Evolutionary conservation across 2,113 vertebrate genomes (phyloP).

Genomic region (Myotis davidii): DNA sequence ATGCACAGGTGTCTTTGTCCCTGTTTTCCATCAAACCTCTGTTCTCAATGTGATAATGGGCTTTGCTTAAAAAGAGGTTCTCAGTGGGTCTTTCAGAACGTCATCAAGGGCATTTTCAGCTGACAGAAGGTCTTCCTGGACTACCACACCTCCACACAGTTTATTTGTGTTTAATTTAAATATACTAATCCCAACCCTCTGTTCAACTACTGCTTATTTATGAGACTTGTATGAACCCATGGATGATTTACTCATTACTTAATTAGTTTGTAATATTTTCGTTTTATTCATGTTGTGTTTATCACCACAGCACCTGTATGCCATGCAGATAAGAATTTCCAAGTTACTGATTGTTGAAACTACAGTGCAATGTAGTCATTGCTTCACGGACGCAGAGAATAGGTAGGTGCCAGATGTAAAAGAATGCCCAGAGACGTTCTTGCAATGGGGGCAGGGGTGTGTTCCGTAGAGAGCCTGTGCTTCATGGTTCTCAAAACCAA

Average conservation of each 20-base stretch:
- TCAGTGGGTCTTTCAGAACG: background rate
- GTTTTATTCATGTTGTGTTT: conserved; percentile 40
- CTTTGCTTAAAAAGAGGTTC: background rate
- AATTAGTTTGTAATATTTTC: conserved; percentile 46
- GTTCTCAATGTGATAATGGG: too few species aligned
- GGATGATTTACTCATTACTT: conserved; percentile 58
- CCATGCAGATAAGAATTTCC: background rate
- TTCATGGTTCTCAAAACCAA: background rate
- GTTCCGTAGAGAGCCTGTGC: background rate
- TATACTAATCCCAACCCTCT: conserved; percentile 21
- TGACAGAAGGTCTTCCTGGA: background rate
- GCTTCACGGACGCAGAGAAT: background rate
- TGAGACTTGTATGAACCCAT: conserved; percentile 47
- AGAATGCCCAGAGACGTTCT: too few species aligned
- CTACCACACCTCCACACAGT: background rate
- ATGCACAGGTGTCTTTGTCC: background rate
- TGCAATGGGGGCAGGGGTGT: background rate
- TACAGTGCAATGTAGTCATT: too few species aligned
- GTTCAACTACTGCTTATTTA: conserved; percentile 55
- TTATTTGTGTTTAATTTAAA: conserved; percentile 61
- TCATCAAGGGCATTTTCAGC: background rate
- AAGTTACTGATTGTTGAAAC: background rate
- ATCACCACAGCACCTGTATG: background rate
- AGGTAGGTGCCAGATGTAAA: too few species aligned
- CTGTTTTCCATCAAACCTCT: background rate